Conservation (phyloP, 2,113 vertebrate species). For the Tragelaphus imberbis region DNA sequence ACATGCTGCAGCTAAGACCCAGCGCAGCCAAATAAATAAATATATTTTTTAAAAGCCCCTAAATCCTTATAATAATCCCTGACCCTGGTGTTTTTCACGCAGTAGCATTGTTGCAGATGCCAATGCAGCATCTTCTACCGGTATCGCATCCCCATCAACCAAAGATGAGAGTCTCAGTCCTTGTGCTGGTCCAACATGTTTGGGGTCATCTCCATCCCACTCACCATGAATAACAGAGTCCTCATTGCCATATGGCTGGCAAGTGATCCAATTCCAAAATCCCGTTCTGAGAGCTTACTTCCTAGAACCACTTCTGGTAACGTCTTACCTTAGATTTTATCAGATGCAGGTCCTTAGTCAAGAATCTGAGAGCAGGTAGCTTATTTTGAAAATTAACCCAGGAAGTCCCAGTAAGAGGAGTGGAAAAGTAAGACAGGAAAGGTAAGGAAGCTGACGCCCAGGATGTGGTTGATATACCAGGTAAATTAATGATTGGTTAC, state of each 20-base stretch:
- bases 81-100: neutral
- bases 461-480: rapidly evolving
- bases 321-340: neutral
- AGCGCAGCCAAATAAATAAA: neutral
- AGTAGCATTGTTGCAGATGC: neutral
- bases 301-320: neutral
- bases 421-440: neutral
- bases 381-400: neutral
- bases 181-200: neutral
- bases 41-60: neutral
- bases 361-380: neutral
- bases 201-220: neutral
- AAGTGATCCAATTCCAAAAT: neutral
- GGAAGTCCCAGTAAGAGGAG: neutral
- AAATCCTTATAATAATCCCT: neutral
- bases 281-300: neutral
- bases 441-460: neutral
- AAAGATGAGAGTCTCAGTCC: neutral
- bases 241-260: neutral
- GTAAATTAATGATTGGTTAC: neutral
- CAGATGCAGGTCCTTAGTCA: neutral
- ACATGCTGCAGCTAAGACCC: neutral
- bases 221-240: neutral
- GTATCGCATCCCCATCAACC: neutral
- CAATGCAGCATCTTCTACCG: neutral